Conservation (phyloP, 2,113 vertebrate species). For the Mobula birostris region DNA sequence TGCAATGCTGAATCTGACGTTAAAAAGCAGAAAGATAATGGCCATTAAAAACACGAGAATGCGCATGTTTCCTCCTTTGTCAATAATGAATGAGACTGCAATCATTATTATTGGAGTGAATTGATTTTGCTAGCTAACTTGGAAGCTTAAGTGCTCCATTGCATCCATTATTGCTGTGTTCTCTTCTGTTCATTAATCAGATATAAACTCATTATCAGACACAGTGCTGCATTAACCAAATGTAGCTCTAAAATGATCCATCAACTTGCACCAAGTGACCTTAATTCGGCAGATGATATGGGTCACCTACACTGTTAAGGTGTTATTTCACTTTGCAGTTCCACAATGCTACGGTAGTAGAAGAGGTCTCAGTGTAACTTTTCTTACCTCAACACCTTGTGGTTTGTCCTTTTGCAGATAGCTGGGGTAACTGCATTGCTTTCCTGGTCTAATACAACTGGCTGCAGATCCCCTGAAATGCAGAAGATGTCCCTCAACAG, state of each 20-base stretch:
- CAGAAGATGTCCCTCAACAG: background rate
- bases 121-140: background rate
- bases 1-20: background rate
- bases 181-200: conserved; percentile 13
- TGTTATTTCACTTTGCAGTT: background rate
- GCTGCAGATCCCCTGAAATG: background rate
- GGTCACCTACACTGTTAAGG: background rate
- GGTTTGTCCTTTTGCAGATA: background rate
- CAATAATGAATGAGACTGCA: conserved; percentile 20
- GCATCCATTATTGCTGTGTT: conserved; percentile 27
- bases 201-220: conserved; percentile 8
- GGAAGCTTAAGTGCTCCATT: background rate
- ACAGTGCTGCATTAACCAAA: conserved; percentile 24
- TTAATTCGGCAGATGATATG: background rate
- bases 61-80: too few species aligned
- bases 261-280: background rate
- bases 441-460: background rate
- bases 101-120: conserved; percentile 14
- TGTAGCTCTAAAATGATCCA: background rate
- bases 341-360: too few species aligned
- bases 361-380: background rate
- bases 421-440: background rate
- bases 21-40: background rate
- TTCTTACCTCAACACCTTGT: background rate
- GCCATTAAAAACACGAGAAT: background rate